Evolutionary conservation across 2,797 vertebrate genomes (phyloP), one percentile per base, ranked within the genome.

Genomic region (Amphiprion clarkii): DNA sequence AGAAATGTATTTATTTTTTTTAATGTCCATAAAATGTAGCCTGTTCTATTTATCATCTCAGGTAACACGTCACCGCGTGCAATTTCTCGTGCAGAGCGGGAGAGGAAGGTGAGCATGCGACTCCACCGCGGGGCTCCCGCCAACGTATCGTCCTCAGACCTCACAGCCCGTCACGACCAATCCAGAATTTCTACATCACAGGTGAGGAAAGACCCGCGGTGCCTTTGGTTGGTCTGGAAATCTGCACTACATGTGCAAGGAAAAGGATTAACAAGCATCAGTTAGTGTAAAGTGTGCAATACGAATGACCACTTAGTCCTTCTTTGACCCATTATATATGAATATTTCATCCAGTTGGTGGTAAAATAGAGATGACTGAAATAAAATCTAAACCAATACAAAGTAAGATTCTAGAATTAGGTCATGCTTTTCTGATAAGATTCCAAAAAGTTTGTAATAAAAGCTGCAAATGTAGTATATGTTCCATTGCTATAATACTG

Each of bases 91-190:
- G 97, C 97, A 51, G 98, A 99, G 94, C 95, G 98, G 81, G 98
- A 99, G 93, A 95, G 98, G 91, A 99, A 99, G 89, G 98, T 99
- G 89, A 98, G 97, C 95, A 97, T 99, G 97, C 94, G 98, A 83
- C 96, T 99, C 82, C 98, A 99, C 92, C 93, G 97, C 39, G 98
- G 96, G 46, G 97, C 97, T 14, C 97, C 98, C 1, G 97, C 98
- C 92, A 99, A 99, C 0, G 96, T 97, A 69, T 98, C 97, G 0
- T 98, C 98, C 52, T 99, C 98, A 62, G 97, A 99, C 91, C 97
- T 98, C 93, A 97, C 97, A 75, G 97, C 96, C 75, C 95, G 97
- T 75, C 98, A 97, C 84, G 97, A 98, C 92, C 97, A 96, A 79
- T 97, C 97, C 69, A 96, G 97, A 88, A 97, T 99, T 90, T 97